Base-by-base conservation (phyloP, 2,888 invertebrate species). In the Pandemis corylana region DNA sequence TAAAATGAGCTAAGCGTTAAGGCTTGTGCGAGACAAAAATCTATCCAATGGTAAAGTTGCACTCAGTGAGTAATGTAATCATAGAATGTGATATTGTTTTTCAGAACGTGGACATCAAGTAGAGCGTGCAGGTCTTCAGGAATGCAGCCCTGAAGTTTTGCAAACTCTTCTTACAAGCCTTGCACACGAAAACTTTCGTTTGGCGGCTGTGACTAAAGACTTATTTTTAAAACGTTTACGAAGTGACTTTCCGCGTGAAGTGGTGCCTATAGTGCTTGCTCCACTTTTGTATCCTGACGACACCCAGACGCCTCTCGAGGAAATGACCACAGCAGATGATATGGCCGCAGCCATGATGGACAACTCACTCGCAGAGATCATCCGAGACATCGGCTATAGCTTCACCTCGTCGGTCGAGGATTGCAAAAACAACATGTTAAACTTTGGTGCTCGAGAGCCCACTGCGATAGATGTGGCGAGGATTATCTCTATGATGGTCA, bases 301-400 rank as follows among this genome's bases (percentile, higher is more conserved):
- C 89, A 96, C 96, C 79, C 96, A 96, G 92, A 94, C 95, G 82
- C 95, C 96, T 75, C 95, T 96, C 77, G 95, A 95, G 86, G 94
- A 94, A 87, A 96, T 96, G 95, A 95, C 96, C 81, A 95, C 95
- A 82, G 95, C 95, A 82, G 96, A 94, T 89, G 96, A 95, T 88
- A 95, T 94, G 94, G 89, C 94, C 80, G 87, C 93, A 76, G 95
- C 95, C 89, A 95, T 95, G 91, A 97, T 96, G 96, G 97, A 97
- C 82, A 96, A 96, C 87, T 96, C 97, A 77, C 93, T 98, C 86
- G 97, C 98, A 78, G 99, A 99, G 86, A 95, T 99, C 85, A 96
- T 99, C 84, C 96, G 97, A 88, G 99, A 99, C 93, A 96, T 99
- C 86, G 98, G 99, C 71, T 98, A 98, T 92, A 95, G 96, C 80